Evolutionary conservation across 2,113 vertebrate species (phyloP).

Genomic region (Meles meles): DNA sequence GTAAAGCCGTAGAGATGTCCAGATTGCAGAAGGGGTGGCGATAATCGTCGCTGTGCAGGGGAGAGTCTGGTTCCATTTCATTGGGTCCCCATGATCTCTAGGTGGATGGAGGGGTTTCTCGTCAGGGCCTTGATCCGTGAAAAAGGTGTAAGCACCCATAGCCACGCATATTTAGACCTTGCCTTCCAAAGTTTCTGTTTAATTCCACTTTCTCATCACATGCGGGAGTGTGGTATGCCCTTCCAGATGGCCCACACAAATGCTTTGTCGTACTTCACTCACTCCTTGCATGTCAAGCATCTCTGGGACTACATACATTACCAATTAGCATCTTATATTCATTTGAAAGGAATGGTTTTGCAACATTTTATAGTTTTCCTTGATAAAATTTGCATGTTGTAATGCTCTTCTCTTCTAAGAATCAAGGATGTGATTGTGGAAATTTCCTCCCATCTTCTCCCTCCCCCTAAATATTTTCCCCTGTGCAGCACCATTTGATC

Average conservation of each 20-base stretch:
- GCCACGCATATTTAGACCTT: slow-evolving; percentile 81
- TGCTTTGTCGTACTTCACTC: slow-evolving; percentile 83
- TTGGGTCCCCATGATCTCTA: neutral
- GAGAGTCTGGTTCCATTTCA: neutral
- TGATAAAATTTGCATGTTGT: slow-evolving; percentile 76
- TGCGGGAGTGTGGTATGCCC: slow-evolving; percentile 75
- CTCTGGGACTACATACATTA: slow-evolving; percentile 86
- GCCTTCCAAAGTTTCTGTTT: slow-evolving; percentile 81
- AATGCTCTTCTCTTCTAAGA: slow-evolving; percentile 55
- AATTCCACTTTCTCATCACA: slow-evolving; percentile 83
- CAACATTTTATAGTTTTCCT: slow-evolving; percentile 76
- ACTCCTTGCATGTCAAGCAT: slow-evolving; percentile 87
- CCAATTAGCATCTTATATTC: slow-evolving; percentile 86
- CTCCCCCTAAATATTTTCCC: neutral
- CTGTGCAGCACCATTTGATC: neutral
- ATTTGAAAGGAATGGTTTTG: slow-evolving; percentile 80
- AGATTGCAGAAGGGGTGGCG: neutral
- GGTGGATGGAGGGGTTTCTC: neutral
- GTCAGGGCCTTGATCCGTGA: slow-evolving; percentile 50
- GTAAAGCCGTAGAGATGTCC: neutral
- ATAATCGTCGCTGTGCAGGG: neutral
- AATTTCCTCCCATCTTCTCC: neutral
- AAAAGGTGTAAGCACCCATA: slow-evolving; percentile 66
- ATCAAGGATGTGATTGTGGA: neutral
- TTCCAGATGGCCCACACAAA: slow-evolving; percentile 89